Base-by-base conservation (phyloP, 2,888 invertebrate species). In the Lepetodrilus schrolli region DNA sequence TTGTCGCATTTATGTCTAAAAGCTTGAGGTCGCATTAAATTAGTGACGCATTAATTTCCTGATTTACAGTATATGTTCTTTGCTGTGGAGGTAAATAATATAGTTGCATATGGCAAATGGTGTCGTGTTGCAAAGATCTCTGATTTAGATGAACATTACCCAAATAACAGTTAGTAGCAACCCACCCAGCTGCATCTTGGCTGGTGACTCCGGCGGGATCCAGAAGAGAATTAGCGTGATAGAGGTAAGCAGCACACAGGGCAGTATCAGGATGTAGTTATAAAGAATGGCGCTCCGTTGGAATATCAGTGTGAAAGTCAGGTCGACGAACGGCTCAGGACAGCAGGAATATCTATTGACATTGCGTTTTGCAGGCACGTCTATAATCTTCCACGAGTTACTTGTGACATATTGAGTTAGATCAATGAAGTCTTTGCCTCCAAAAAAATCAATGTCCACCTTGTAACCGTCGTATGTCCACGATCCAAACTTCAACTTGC, bases 121-220 rank as follows among this genome's bases (percentile, higher is more conserved):
- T 17, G 3, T 13, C 47, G 7, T 47, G 3, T n/a, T 47, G n/a
- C 7, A 17, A n/a, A n/a, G n/a, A n/a, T n/a, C n/a, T n/a, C n/a
- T n/a, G n/a, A n/a, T n/a, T n/a, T n/a, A n/a, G n/a, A n/a, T n/a
- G n/a, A n/a, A n/a, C n/a, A 47, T 13, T 47, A 48, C 48, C 17
- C 17, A 17, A 48, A 8, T 17, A 5, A 48, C 17, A 48, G 5
- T 48, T 2, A 47, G 7, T 47, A 47, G 13, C 13, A 4, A 73
- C 89, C 81, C 81, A 90, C 91, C 90, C 49, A 91, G 84, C 51
- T 89, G 83, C 88, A 91, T 90, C 81, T 91, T 91, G n/a, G 91
- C 89, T 3, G 91, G 90, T 20, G 90, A 90, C 79, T 91, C 91
- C 2, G 91, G 90, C 21, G 91, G 91, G 50, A 91, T 88, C 90